Conservation (phyloP, 1,140 invertebrate species). For the Dermatophagoides farinae region DNA sequence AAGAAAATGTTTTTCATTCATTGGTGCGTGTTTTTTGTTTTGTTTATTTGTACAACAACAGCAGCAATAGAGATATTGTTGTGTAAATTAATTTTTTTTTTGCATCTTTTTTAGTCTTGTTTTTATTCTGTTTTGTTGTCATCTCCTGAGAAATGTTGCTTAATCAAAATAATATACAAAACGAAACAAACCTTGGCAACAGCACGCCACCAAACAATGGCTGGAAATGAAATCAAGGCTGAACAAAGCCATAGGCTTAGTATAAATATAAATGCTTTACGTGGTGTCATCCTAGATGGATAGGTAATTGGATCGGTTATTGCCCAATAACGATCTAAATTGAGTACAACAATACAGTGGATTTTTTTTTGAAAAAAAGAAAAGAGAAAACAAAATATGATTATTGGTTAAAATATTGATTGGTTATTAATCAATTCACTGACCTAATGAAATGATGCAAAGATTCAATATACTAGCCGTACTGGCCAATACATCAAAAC, state of each 20-base stretch:
- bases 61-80: too few species aligned
- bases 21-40: too few species aligned
- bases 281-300: constrained; percentile 67
- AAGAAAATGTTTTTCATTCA: too few species aligned
- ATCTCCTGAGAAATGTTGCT: too few species aligned
- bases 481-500: constrained; percentile 81
- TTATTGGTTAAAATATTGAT: not conserved
- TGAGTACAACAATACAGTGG: too few species aligned
- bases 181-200: constrained; percentile 31
- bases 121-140: too few species aligned
- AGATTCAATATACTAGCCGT: constrained; percentile 89
- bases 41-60: too few species aligned
- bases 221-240: constrained; percentile 79
- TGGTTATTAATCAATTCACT: constrained; percentile 10
- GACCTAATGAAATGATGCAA: constrained; percentile 61
- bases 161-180: not conserved
- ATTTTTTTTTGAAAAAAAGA: not conserved
- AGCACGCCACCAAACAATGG: constrained; percentile 77
- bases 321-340: constrained; percentile 74
- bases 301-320: constrained; percentile 93
- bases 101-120: too few species aligned
- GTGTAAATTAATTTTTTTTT: too few species aligned
- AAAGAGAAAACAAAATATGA: not conserved
- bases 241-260: constrained; percentile 79
- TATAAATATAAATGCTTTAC: constrained; percentile 54